phyloP scores from a whole-genome alignment of 2,113 vertebrate genomes.

The Nothobranchius kuhntae region DNA sequence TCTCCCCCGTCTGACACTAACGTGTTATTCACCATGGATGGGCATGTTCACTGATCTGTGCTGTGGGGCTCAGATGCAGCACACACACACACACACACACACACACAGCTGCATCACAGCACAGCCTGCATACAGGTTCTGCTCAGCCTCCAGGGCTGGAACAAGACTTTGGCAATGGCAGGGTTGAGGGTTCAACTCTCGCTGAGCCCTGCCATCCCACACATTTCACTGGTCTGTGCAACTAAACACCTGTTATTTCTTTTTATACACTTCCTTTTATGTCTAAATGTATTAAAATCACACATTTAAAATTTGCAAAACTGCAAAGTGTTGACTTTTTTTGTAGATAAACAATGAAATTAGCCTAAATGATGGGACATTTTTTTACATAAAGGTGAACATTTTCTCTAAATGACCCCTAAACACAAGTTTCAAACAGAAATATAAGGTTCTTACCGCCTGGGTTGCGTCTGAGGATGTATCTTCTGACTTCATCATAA shows the following conservation, averaged over 20 bases:
- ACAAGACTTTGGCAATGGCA: slow-evolving; percentile 36
- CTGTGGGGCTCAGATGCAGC: slow-evolving; percentile 50
- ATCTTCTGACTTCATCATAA: slow-evolving; percentile 82
- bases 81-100: slow-evolving; percentile 24
- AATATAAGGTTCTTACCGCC: slow-evolving; percentile 71
- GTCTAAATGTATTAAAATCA: not conserved
- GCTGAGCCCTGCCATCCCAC: slow-evolving; percentile 28
- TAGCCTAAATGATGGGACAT: not conserved
- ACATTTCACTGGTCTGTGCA: slow-evolving; percentile 30
- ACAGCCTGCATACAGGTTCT: slow-evolving; percentile 29
- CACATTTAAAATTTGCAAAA: not conserved
- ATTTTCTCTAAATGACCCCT: not conserved
- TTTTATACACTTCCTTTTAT: not conserved
- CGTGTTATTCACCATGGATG: slow-evolving; percentile 46
- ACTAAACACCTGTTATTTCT: not conserved
- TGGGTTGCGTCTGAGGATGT: slow-evolving; percentile 80
- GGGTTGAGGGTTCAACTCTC: slow-evolving; percentile 59
- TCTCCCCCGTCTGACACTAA: slow-evolving; percentile 1
- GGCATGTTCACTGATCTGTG: slow-evolving; percentile 57
- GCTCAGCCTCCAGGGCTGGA: slow-evolving; percentile 42
- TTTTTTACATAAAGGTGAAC: not conserved
- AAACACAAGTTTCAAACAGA: not conserved
- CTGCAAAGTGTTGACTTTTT: too few species aligned
- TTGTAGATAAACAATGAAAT: not conserved
- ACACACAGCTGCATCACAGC: slow-evolving; percentile 28